Evolutionary conservation across 2,797 vertebrate genomes (phyloP).

Genomic region (Hyperoplus immaculatus): DNA sequence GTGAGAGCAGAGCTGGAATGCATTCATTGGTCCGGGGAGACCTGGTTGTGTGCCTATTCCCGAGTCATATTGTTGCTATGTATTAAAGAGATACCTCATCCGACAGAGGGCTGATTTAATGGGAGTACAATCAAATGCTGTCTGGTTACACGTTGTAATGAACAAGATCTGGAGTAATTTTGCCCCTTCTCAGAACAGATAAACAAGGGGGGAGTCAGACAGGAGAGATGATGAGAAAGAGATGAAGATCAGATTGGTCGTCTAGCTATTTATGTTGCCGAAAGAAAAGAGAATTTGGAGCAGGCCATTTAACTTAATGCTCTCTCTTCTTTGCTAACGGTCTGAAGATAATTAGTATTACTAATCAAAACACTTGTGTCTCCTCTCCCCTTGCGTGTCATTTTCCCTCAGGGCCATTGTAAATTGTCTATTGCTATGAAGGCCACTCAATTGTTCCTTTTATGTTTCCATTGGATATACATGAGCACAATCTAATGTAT

Average conservation of each 20-base stretch:
- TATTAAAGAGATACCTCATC: slow-evolving; percentile 48
- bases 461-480: slow-evolving; percentile 67
- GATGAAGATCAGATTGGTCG: slow-evolving; percentile 65
- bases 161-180: slow-evolving; percentile 69
- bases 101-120: slow-evolving; percentile 65
- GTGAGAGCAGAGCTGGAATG: slow-evolving; percentile 65
- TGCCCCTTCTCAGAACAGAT: slow-evolving; percentile 54
- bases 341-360: slow-evolving; percentile 82
- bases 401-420: slow-evolving; percentile 59
- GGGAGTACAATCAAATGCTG: slow-evolving; percentile 59
- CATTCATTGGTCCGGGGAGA: slow-evolving; percentile 61
- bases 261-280: slow-evolving; percentile 71
- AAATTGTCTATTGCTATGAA: slow-evolving; percentile 68
- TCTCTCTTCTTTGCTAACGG: slow-evolving; percentile 75
- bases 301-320: slow-evolving; percentile 81
- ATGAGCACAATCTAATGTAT: slow-evolving; percentile 53
- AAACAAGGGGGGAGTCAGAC: slow-evolving; percentile 33
- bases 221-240: slow-evolving; percentile 50
- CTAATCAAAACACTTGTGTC: slow-evolving; percentile 81
- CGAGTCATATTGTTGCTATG: slow-evolving; percentile 34
- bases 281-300: slow-evolving; percentile 74
- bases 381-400: slow-evolving; percentile 69
- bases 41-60: slow-evolving; percentile 11
- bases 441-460: slow-evolving; percentile 66
- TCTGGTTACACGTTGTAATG: slow-evolving; percentile 64